A percentile compares a stretch with the other conserved stretches of the same genome.
phyloP scores from a whole-genome alignment of 2,888 invertebrate species.

The Leptopilina myrica region DNA sequence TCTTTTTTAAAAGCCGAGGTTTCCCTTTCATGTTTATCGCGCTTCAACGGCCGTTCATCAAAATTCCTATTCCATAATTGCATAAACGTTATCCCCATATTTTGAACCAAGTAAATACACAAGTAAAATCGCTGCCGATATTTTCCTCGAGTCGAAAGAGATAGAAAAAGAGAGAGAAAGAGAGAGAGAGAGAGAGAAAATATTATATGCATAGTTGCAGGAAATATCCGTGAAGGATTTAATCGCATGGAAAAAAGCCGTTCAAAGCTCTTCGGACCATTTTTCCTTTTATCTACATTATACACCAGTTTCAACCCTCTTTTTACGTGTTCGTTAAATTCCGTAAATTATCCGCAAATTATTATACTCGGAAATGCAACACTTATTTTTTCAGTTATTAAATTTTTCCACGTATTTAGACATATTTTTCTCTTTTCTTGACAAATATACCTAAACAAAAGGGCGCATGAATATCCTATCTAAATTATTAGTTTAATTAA shows the following conservation, averaged over 20 bases:
- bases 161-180: too few relatives aligned
- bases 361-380: neutral
- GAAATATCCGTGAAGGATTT: slow-evolving; percentile 45
- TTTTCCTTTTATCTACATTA: slow-evolving; percentile 41
- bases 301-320: neutral
- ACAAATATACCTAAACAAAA: too few relatives aligned
- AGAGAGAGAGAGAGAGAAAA: too few relatives aligned
- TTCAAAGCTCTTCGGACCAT: slow-evolving; percentile 13
- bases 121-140: slow-evolving; percentile 24
- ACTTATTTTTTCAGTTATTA: slow-evolving; percentile 3
- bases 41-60: slow-evolving; percentile 59
- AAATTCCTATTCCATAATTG: slow-evolving; percentile 64
- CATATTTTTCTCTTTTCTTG: neutral
- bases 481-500: too few relatives aligned
- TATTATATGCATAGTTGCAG: slow-evolving; percentile 17
- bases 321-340: slow-evolving; percentile 9
- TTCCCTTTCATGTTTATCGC: slow-evolving; percentile 63
- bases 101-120: slow-evolving; percentile 51
- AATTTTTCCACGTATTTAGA: neutral
- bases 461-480: too few relatives aligned
- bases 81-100: slow-evolving; percentile 56
- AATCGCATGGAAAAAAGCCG: slow-evolving; percentile 58
- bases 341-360: slow-evolving; percentile 11
- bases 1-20: slow-evolving; percentile 44
- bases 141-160: neutral